Evolutionary conservation across 1,140 invertebrate genomes (phyloP).

Genomic region (Monochamus saltuarius): DNA sequence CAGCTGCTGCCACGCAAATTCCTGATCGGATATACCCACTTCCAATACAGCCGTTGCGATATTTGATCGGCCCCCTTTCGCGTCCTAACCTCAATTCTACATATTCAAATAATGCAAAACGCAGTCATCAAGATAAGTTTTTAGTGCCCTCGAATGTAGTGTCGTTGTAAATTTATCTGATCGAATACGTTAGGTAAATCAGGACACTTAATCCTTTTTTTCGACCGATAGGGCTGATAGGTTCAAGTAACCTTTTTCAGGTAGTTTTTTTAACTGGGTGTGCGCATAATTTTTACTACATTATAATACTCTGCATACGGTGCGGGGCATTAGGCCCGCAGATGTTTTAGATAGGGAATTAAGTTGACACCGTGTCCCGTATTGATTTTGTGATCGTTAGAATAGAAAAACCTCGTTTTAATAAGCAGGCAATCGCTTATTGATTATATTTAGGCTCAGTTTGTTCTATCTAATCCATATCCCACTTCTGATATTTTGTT

Average conservation of each 20-base stretch:
- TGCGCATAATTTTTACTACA: conserved; percentile 11
- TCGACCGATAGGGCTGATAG: not conserved
- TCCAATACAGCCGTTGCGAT: conserved; percentile 7
- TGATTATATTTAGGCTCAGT: too few relatives aligned
- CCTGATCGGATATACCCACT: conserved; percentile 12
- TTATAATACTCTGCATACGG: conserved; percentile 10
- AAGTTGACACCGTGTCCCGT: not conserved
- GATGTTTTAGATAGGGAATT: conserved; percentile 8
- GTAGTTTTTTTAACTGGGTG: conserved; percentile 12
- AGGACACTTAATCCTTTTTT: conserved; percentile 14
- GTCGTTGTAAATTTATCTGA: conserved; percentile 12
- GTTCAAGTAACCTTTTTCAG: conserved; percentile 8
- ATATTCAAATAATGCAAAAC: conserved; percentile 7
- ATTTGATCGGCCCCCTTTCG: too few relatives aligned
- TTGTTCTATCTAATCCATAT: too few relatives aligned
- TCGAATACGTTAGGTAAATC: conserved; percentile 5
- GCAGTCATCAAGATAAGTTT: conserved; percentile 7
- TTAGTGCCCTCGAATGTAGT: conserved; percentile 1
- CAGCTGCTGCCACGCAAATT: too few relatives aligned
- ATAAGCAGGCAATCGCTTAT: conserved; percentile 4
- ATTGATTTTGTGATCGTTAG: not conserved
- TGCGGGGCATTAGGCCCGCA: conserved; percentile 3
- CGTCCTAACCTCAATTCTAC: conserved; percentile 5
- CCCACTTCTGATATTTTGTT: too few relatives aligned
- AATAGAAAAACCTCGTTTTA: conserved; percentile 17